These are phyloP conservation scores for Xanthorhoe spadicearia DNA, from an alignment of 2,888 invertebrate genomes.

Conservation along the genomic window DNA sequence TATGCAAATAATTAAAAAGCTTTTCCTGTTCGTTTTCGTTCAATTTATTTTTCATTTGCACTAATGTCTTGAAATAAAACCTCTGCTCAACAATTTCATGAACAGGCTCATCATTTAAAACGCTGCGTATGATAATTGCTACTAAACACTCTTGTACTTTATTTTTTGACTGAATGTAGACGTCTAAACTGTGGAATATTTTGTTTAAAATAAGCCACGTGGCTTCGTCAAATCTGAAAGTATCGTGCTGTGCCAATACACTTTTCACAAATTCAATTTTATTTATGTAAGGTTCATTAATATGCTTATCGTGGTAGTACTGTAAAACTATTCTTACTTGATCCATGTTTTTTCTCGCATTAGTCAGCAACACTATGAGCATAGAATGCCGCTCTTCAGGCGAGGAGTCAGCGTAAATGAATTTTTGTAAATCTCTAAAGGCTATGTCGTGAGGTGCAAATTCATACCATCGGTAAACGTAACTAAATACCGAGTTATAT, in stretches of 20 bases:
- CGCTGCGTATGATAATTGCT: slow-evolving; percentile 18
- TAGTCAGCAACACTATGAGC: not conserved
- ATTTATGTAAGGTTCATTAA: not conserved
- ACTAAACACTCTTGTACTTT: slow-evolving; percentile 20
- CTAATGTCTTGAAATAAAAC: slow-evolving; percentile 1
- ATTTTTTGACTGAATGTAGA: slow-evolving; percentile 24
- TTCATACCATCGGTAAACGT: not conserved
- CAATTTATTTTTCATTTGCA: not conserved
- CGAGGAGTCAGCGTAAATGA: slow-evolving; percentile 31
- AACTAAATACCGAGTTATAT: not conserved
- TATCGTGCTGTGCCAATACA: not conserved
- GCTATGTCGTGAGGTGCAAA: not conserved
- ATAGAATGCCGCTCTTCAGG: not conserved
- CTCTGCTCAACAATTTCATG: slow-evolving; percentile 51
- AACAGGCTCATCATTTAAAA: slow-evolving; percentile 41
- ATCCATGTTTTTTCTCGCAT: not conserved
- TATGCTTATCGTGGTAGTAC: not conserved
- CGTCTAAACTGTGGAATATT: slow-evolving; percentile 14
- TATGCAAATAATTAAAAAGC: not conserved
- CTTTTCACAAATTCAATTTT: not conserved
- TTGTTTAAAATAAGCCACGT: not conserved
- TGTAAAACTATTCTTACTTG: not conserved
- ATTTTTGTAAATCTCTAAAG: slow-evolving; percentile 33
- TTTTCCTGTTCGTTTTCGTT: not conserved
- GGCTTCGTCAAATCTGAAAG: not conserved